Evolutionary conservation across 92 coral and sea anemone genomes (phyloP).

Genomic region (Blastomussa wellsi): DNA sequence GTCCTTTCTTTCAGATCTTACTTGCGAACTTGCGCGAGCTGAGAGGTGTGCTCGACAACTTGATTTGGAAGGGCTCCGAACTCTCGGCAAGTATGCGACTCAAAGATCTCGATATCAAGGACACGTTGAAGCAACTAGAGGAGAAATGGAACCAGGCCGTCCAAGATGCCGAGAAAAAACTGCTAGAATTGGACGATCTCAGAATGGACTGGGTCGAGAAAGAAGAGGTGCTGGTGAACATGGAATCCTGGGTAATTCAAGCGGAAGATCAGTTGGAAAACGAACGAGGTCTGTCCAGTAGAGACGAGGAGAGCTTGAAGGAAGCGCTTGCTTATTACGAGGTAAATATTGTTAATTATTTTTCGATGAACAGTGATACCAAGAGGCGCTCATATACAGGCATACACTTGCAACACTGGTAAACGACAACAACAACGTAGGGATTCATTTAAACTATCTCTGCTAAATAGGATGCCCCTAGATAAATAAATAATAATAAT

Average conservation of each 20-base stretch:
- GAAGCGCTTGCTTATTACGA: slow-evolving; percentile 78
- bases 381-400: background rate
- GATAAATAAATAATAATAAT: too few relatives aligned
- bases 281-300: slow-evolving; percentile 63
- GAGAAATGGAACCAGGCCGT: slow-evolving; percentile 85
- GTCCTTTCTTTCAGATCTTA: slow-evolving; percentile 54
- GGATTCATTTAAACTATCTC: too few relatives aligned
- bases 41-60: slow-evolving; percentile 80
- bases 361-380: background rate
- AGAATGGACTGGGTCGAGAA: slow-evolving; percentile 83
- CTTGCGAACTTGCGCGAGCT: slow-evolving; percentile 79
- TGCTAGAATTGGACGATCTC: slow-evolving; percentile 68
- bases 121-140: slow-evolving; percentile 83
- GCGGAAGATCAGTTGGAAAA: slow-evolving; percentile 76
- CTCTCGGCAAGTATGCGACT: slow-evolving; percentile 89
- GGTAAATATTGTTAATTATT: slow-evolving; percentile 26
- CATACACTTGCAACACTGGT: background rate
- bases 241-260: slow-evolving; percentile 73
- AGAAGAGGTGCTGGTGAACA: slow-evolving; percentile 65
- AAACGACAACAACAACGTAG: too few relatives aligned
- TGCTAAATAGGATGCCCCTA: too few relatives aligned
- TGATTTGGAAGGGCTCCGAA: slow-evolving; percentile 98
- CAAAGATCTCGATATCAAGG: slow-evolving; percentile 86
- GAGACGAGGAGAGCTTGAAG: slow-evolving; percentile 71
- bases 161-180: slow-evolving; percentile 67